These are phyloP conservation scores for Echeneis naucrates DNA, from an alignment of 2,797 vertebrate genomes.

Conservation along the genomic window DNA sequence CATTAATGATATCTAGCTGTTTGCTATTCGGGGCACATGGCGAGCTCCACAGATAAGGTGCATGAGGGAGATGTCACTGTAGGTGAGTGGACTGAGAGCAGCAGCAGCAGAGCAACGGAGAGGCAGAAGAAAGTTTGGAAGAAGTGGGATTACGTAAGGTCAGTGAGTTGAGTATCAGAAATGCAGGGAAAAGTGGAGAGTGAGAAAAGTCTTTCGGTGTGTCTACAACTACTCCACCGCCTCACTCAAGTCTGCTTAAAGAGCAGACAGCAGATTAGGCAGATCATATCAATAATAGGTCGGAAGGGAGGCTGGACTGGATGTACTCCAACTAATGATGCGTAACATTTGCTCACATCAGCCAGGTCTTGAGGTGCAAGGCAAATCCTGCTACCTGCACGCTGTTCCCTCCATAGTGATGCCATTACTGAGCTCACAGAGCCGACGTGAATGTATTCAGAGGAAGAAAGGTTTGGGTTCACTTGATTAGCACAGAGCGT, in stretches of 20 bases:
- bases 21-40: slow-evolving; percentile 65
- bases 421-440: background rate
- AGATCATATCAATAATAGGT: slow-evolving; percentile 23
- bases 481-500: background rate
- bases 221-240: slow-evolving; percentile 13
- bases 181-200: slow-evolving; percentile 10
- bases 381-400: background rate
- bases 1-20: slow-evolving; percentile 50
- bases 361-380: background rate
- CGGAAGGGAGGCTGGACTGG: slow-evolving; percentile 7
- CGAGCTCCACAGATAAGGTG: slow-evolving; percentile 41
- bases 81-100: slow-evolving; percentile 60
- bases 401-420: background rate
- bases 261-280: slow-evolving; percentile 22
- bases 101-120: slow-evolving; percentile 17
- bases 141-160: slow-evolving; percentile 55
- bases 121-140: slow-evolving; percentile 38
- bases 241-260: slow-evolving; percentile 17
- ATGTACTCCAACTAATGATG: slow-evolving; percentile 20
- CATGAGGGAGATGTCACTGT: slow-evolving; percentile 45
- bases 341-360: background rate
- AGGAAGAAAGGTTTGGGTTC: background rate
- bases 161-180: slow-evolving; percentile 46
- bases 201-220: slow-evolving; percentile 64
- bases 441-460: background rate